Evolutionary conservation across 2,113 vertebrate genomes (phyloP).

Genomic region (Istiophorus platypterus): DNA sequence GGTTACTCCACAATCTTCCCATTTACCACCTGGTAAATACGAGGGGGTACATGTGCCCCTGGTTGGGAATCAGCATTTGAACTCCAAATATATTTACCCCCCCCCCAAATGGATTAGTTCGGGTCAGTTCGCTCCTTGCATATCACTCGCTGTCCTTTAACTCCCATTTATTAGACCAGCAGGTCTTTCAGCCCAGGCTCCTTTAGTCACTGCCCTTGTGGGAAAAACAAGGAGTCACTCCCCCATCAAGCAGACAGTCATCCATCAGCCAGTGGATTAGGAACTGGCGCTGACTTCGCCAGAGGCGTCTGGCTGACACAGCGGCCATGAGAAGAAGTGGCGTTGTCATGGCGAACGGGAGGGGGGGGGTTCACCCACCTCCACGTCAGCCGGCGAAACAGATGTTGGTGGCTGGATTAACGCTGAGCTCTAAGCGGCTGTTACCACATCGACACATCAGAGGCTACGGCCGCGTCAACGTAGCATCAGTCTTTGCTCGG

Average conservation of each 20-base stretch:
- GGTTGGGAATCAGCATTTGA: not conserved
- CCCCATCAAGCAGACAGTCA: slow-evolving; percentile 41
- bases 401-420: slow-evolving; percentile 63
- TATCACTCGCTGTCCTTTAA: slow-evolving; percentile 20
- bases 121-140: slow-evolving; percentile 16
- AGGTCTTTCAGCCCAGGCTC: not conserved
- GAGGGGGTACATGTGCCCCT: too few species aligned
- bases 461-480: not conserved
- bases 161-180: slow-evolving; percentile 12
- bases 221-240: slow-evolving; percentile 11
- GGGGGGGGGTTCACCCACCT: slow-evolving; percentile 36
- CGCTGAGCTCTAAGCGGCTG: not conserved
- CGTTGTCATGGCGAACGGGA: slow-evolving; percentile 55
- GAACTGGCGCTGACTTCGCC: slow-evolving; percentile 30
- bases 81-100: not conserved
- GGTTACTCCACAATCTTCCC: too few species aligned
- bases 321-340: slow-evolving; percentile 35
- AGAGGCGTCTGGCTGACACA: slow-evolving; percentile 23
- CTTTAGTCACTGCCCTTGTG: slow-evolving; percentile 23
- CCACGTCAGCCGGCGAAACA: slow-evolving; percentile 38
- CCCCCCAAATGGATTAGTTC: not conserved
- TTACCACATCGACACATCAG: slow-evolving; percentile 8
- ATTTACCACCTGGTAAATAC: too few species aligned
- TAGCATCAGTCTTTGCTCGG: not conserved
- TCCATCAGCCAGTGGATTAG: slow-evolving; percentile 57